Evolutionary conservation across 2,113 vertebrate species (phyloP).

Genomic region (Corvus hawaiiensis): DNA sequence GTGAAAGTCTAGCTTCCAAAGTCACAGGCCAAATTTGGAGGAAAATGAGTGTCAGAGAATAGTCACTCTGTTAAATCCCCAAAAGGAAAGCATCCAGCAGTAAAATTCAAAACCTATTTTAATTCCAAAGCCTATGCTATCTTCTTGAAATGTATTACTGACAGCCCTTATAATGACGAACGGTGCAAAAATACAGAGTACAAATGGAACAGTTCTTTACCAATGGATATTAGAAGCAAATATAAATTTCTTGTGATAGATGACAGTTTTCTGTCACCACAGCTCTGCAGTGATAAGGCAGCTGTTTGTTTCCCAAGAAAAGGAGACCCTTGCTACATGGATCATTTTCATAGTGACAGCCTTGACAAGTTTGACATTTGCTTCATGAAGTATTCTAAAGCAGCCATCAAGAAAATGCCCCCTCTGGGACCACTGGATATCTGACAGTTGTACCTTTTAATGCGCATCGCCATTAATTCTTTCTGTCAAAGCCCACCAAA

Average conservation of each 20-base stretch:
- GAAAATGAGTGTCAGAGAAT: background rate
- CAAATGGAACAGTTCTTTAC: slow-evolving; percentile 27
- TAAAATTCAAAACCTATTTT: background rate
- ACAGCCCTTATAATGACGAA: background rate
- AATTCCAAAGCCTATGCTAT: background rate
- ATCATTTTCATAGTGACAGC: slow-evolving; percentile 79
- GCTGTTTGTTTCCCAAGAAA: slow-evolving; percentile 76
- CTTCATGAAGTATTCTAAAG: slow-evolving; percentile 69
- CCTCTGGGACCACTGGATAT: slow-evolving; percentile 64
- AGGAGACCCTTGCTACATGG: slow-evolving; percentile 73
- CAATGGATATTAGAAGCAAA: slow-evolving; percentile 40
- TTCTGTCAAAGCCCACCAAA: slow-evolving; percentile 28
- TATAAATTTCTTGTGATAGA: slow-evolving; percentile 48
- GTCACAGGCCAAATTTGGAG: background rate
- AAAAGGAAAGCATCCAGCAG: background rate
- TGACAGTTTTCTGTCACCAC: slow-evolving; percentile 57
- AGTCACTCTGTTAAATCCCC: background rate
- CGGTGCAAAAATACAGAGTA: background rate
- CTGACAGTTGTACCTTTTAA: slow-evolving; percentile 74
- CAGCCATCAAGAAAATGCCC: slow-evolving; percentile 71
- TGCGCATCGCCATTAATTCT: slow-evolving; percentile 69
- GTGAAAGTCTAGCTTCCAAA: background rate
- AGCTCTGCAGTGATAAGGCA: slow-evolving; percentile 67
- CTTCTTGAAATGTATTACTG: background rate
- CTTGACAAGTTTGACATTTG: slow-evolving; percentile 83